These are phyloP conservation scores for Eudemis profundana DNA, from an alignment of 2,888 invertebrate genomes.

Conservation along the genomic window DNA sequence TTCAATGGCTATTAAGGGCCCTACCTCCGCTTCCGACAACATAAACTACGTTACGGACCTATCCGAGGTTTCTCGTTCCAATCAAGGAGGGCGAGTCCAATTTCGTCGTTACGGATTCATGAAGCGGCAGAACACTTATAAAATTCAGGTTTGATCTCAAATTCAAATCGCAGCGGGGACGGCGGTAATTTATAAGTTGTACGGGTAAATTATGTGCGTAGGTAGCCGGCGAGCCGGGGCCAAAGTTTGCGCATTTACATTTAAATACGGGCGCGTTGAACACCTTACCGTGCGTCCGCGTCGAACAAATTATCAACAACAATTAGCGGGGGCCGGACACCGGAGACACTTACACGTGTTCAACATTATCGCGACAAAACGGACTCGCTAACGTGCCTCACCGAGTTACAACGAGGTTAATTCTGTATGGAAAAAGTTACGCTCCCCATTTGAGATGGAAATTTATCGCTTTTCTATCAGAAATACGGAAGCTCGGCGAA, in stretches of 20 bases:
- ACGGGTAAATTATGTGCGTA: conserved; percentile 75
- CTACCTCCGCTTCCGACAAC: conserved; percentile 68
- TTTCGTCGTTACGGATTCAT: conserved; percentile 54
- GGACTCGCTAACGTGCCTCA: conserved; percentile 37
- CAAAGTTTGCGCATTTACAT: conserved; percentile 78
- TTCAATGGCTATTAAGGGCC: conserved; percentile 79
- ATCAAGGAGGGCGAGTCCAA: conserved; percentile 43
- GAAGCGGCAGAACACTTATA: conserved; percentile 56
- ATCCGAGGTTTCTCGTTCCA: conserved; percentile 45
- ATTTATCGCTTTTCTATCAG: conserved; percentile 5
- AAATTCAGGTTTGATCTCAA: conserved; percentile 69
- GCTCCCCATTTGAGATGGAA: not conserved
- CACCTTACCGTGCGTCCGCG: conserved; percentile 65
- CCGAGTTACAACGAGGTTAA: conserved; percentile 33
- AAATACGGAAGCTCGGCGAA: not conserved
- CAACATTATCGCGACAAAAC: conserved; percentile 48
- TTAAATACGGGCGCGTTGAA: conserved; percentile 75
- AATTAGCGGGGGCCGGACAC: conserved; percentile 65
- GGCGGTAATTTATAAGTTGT: conserved; percentile 72
- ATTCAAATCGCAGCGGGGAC: conserved; percentile 65
- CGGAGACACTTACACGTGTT: conserved; percentile 57
- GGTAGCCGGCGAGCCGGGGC: conserved; percentile 65
- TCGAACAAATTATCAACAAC: conserved; percentile 77
- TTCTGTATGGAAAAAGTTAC: not conserved
- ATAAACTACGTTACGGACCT: conserved; percentile 52